These are phyloP conservation scores for Eulimnadia texana DNA, from an alignment of 1,140 invertebrate species.

Conservation along the genomic window DNA sequence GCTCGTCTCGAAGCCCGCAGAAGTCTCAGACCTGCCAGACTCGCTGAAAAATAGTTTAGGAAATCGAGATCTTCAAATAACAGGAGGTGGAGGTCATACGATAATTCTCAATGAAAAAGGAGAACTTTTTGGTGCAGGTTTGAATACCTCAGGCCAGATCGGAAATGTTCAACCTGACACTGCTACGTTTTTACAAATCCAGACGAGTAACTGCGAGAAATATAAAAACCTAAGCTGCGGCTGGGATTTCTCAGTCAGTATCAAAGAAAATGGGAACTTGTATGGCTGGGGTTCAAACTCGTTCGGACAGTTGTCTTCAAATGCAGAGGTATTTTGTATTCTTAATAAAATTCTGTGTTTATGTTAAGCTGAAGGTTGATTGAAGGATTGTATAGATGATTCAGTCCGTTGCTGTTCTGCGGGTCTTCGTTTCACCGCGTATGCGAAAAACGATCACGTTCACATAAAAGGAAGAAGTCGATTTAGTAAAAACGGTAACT, in stretches of 20 bases:
- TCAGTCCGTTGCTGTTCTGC: background rate
- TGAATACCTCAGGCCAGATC: constrained; percentile 3
- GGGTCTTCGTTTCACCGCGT: background rate
- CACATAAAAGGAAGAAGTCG: background rate
- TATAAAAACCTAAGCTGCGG: constrained; percentile 3
- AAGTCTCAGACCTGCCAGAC: constrained; percentile 29
- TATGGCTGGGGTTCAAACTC: constrained; percentile 61
- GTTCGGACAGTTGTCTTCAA: constrained; percentile 48
- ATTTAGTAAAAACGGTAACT: background rate
- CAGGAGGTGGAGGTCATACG: constrained; percentile 60
- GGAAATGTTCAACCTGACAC: background rate
- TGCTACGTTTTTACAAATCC: background rate
- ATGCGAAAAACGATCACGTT: background rate
- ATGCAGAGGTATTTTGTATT: background rate
- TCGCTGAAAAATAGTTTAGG: constrained; percentile 29
- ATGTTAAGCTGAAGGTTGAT: too few relatives aligned
- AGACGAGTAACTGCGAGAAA: background rate
- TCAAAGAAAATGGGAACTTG: constrained; percentile 41
- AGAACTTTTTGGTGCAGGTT: constrained; percentile 16
- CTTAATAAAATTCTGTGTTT: too few relatives aligned
- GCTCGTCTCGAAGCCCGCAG: constrained; percentile 42
- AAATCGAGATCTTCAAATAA: constrained; percentile 39
- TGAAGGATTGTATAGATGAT: background rate
- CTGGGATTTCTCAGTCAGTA: constrained; percentile 16
- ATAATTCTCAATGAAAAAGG: constrained; percentile 47